These are phyloP conservation scores for Popillia japonica DNA, from an alignment of 1,140 invertebrate genomes.

Conservation along the genomic window DNA sequence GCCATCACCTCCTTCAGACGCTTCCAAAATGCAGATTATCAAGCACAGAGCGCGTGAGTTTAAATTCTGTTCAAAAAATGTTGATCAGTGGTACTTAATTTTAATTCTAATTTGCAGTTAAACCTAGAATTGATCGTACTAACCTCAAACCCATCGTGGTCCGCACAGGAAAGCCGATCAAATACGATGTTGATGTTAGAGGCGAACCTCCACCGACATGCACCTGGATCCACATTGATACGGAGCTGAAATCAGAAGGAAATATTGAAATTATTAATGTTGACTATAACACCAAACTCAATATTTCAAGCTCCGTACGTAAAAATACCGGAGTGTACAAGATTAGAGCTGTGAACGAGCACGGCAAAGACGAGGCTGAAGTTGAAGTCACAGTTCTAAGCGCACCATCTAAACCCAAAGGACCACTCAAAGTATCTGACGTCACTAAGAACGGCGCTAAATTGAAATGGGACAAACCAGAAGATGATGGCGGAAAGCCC, in stretches of 20 bases:
- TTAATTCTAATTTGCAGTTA: slow-evolving; percentile 71
- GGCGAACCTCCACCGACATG: slow-evolving; percentile 94
- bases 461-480: slow-evolving; percentile 95
- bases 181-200: slow-evolving; percentile 91
- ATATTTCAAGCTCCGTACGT: slow-evolving; percentile 82
- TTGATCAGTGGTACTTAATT: too few relatives aligned
- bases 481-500: slow-evolving; percentile 97
- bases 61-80: too few relatives aligned
- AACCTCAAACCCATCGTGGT: slow-evolving; percentile 91
- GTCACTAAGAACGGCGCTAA: slow-evolving; percentile 93
- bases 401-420: slow-evolving; percentile 83
- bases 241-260: slow-evolving; percentile 67
- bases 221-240: slow-evolving; percentile 79
- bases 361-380: slow-evolving; percentile 92
- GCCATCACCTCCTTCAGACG: slow-evolving; percentile 89
- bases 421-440: slow-evolving; percentile 91
- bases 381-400: slow-evolving; percentile 92
- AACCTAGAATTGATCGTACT: slow-evolving; percentile 95
- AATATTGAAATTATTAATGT: slow-evolving; percentile 88
- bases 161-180: slow-evolving; percentile 89
- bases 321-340: slow-evolving; percentile 91
- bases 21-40: slow-evolving; percentile 90
- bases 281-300: slow-evolving; percentile 93
- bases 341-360: slow-evolving; percentile 90
- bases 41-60: slow-evolving; percentile 87